Evolutionary conservation across 2,797 vertebrate genomes (phyloP).

Genomic region (Glyptemys insculpta): DNA sequence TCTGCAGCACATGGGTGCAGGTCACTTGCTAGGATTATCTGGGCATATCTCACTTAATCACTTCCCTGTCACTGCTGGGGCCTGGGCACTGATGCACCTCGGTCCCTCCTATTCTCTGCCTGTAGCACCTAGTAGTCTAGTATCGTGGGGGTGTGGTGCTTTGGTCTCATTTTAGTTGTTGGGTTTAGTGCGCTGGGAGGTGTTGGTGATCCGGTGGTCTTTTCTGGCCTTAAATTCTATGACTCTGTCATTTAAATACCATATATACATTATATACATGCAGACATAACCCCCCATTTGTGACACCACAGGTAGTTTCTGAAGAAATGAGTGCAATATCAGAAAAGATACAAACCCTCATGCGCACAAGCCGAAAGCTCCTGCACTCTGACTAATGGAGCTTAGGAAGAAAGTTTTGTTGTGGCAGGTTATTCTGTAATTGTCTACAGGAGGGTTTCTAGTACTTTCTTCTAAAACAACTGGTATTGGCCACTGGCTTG

Average conservation of each 20-base stretch:
- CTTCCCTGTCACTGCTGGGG: background rate
- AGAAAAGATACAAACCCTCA: slow-evolving; percentile 25
- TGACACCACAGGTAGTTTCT: slow-evolving; percentile 19
- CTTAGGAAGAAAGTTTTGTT: background rate
- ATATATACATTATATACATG: slow-evolving; percentile 24
- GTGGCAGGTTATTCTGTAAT: background rate
- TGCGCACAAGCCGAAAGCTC: background rate
- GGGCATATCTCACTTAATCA: background rate
- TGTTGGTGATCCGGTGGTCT: background rate
- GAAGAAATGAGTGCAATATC: background rate
- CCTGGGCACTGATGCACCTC: background rate
- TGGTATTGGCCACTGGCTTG: background rate
- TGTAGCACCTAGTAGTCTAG: background rate
- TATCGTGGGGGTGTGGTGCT: background rate
- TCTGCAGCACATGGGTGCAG: background rate
- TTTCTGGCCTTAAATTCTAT: background rate
- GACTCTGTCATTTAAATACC: background rate
- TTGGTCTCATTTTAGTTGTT: background rate
- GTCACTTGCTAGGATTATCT: background rate
- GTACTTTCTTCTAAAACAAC: background rate
- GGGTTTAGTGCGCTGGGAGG: background rate
- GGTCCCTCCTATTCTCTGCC: background rate
- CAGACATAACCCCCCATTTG: background rate
- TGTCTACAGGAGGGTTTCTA: background rate
- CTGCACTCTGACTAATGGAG: slow-evolving; percentile 23